Base-by-base conservation (phyloP, 2,113 vertebrate genomes). In the Cochlearius cochlearius region DNA sequence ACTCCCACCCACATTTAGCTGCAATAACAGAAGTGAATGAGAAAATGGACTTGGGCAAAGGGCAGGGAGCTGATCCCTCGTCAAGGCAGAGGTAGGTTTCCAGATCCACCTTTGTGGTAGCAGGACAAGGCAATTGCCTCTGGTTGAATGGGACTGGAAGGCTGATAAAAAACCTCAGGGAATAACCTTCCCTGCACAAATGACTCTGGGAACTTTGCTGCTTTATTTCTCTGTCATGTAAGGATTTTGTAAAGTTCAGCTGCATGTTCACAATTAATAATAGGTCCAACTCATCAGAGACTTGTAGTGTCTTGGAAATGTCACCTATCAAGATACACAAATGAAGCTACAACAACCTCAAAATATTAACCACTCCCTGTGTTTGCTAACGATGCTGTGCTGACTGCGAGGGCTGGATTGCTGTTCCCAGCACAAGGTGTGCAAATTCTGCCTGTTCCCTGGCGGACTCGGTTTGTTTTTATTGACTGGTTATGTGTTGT, bases 331-430 rank as follows among this genome's bases (percentile, higher is more conserved):
- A 85, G 49, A 63, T 68, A 87, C 47, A 95, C 67, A 94, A 91
- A 93, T 62, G 68, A 81, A 91, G 77, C 45, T 78, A 82, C 86
- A 94, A 7, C 88, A 92, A 38, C 34, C 58, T 91, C 76, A 64
- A 94, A 93, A 94, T 95, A 95, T 78, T 75, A 94, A 87, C 84
- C 75, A 23, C 60, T 87, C 39, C 5, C 5, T 59, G 56, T 88
- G 58, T 96, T 94, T 97, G 88, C 84, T 89, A 36, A 86, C 1
- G 9, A 55, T 26, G 43, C 64, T n/a, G 60, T 59, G 67, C 88
- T 88, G 75, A 71, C 79, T 3, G 0, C 1, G 7, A 88, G 43
- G 52, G 72, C 47, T 75, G 29, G 29, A 50, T 72, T 89, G 81
- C 52, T 3, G 5, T 52, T 96, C 80, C 79, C 68, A 83, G 88